Conservation (phyloP, 2,113 vertebrate genomes). For the Syngnathoides biaculeatus region DNA sequence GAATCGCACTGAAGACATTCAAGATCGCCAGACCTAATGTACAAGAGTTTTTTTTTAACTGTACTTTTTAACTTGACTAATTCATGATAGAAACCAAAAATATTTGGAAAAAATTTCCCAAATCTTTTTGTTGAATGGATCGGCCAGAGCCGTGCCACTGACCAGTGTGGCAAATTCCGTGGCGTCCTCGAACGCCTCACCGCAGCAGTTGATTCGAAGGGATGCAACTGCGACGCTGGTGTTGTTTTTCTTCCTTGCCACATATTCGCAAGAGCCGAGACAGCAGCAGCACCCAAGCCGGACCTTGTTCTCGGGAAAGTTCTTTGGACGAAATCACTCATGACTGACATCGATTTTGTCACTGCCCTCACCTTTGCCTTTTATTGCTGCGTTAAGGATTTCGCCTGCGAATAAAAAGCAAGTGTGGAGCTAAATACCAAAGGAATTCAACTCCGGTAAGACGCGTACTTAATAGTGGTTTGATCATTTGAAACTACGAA, state of each 20-base stretch:
- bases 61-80: not conserved
- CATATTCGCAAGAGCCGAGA: slow-evolving; percentile 30
- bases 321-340: slow-evolving; percentile 41
- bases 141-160: not conserved
- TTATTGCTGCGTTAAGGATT: slow-evolving; percentile 44
- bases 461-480: too few species aligned
- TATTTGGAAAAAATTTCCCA: too few species aligned
- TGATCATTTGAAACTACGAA: not conserved
- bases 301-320: slow-evolving; percentile 15
- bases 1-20: not conserved
- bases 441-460: slow-evolving; percentile 41
- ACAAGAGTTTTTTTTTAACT: not conserved
- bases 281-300: slow-evolving; percentile 36
- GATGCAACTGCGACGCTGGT: slow-evolving; percentile 54
- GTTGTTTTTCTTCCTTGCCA: slow-evolving; percentile 46
- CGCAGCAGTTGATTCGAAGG: slow-evolving; percentile 50
- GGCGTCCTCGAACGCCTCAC: slow-evolving; percentile 34
- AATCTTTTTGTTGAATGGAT: not conserved
- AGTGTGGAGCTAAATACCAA: slow-evolving; percentile 59
- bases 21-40: not conserved
- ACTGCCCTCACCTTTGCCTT: slow-evolving; percentile 1
- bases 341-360: too few species aligned
- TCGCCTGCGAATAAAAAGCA: slow-evolving; percentile 25
- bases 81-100: not conserved
- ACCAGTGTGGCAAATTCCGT: slow-evolving; percentile 12